Percentiles rank a stretch among this genome's conserved stretches.
Conservation (phyloP, 2,888 invertebrate genomes). For the Sthenelais limicola region DNA sequence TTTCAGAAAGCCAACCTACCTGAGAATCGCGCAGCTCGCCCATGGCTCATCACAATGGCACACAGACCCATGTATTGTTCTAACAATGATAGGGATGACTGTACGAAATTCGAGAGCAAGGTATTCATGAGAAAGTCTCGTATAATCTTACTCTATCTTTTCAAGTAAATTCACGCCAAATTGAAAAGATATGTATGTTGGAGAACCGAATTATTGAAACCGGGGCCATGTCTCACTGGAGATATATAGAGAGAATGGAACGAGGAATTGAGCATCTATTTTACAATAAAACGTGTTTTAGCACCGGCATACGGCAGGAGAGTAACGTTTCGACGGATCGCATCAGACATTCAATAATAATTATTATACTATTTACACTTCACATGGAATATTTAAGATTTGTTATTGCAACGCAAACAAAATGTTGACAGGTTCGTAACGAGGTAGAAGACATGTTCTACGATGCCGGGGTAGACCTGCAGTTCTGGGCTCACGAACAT, state of each 20-base stretch:
- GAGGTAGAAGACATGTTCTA: slow-evolving; percentile 49
- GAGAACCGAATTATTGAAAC: no score
- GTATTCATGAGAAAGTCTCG: background rate
- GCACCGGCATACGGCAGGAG: no score
- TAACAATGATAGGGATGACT: slow-evolving; percentile 79
- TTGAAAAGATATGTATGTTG: background rate
- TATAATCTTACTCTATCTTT: background rate
- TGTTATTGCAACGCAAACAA: no score
- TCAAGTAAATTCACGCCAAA: background rate
- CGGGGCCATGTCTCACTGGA: no score
- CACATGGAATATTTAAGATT: no score
- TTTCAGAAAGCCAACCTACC: slow-evolving; percentile 64
- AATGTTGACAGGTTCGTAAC: background rate
- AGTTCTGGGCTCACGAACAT: slow-evolving; percentile 54
- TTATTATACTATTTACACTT: no score
- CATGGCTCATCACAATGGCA: slow-evolving; percentile 70
- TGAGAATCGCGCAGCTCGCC: slow-evolving; percentile 64
- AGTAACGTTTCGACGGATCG: no score
- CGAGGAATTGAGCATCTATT: no score
- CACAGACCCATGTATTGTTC: slow-evolving; percentile 72
- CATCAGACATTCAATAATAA: no score
- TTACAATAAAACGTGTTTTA: no score
- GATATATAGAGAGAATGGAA: no score
- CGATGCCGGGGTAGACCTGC: slow-evolving; percentile 49
- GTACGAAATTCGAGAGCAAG: slow-evolving; percentile 15